Percentiles rank a stretch among this genome's conserved stretches.
Evolutionary conservation across 2,888 invertebrate species (phyloP).

Genomic region (Ornithoptera alexandrae): DNA sequence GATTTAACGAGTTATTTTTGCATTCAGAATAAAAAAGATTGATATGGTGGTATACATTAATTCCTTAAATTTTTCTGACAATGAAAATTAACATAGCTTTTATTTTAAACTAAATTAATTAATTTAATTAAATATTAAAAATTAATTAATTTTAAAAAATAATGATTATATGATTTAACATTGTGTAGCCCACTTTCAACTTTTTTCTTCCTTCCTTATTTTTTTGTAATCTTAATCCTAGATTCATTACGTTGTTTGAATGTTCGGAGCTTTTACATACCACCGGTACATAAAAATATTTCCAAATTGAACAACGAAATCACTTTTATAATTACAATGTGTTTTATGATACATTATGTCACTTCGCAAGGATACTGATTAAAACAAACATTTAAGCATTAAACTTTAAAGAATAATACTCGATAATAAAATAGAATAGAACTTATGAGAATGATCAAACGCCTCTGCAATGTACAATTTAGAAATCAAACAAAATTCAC

Average conservation of each 20-base stretch:
- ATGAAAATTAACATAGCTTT: neutral
- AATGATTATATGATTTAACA: neutral
- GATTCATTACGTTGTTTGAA: too few relatives aligned
- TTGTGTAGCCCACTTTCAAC: too few relatives aligned
- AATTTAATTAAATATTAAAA: too few relatives aligned
- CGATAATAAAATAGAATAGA: neutral
- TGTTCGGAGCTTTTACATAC: neutral
- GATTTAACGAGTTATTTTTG: slow-evolving; percentile 74
- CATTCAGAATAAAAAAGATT: slow-evolving; percentile 36
- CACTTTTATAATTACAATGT: too few relatives aligned
- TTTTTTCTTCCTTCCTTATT: too few relatives aligned
- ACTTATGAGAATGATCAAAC: neutral
- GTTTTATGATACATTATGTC: too few relatives aligned
- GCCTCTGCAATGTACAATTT: neutral
- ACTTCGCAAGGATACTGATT: neutral
- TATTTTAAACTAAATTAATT: neutral
- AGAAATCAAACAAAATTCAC: slow-evolving; percentile 3
- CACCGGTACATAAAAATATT: neutral
- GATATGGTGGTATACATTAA: neutral
- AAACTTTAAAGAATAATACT: neutral
- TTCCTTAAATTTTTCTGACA: neutral
- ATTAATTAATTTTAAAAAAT: too few relatives aligned
- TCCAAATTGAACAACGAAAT: too few relatives aligned
- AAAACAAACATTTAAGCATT: neutral
- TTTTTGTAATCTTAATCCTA: too few relatives aligned